phyloP scores from a whole-genome alignment of 64 coral and sea anemone genomes.

The Trachythela sp. region DNA sequence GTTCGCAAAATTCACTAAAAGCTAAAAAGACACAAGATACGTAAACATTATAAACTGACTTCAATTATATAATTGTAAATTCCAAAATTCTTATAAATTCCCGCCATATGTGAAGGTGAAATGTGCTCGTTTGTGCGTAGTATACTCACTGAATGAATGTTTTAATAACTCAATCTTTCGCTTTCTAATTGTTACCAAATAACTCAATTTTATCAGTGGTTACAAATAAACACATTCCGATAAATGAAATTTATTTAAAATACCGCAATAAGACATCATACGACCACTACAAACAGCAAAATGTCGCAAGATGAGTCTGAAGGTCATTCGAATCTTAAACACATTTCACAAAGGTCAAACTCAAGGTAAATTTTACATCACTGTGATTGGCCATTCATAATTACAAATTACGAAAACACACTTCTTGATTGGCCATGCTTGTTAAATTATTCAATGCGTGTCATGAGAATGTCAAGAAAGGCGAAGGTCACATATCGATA shows the following conservation, averaged over 20 bases:
- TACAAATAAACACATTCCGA: neutral
- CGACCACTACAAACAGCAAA: neutral
- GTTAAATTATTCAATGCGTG: neutral
- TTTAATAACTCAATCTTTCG: neutral
- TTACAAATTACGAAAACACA: neutral
- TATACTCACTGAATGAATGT: neutral
- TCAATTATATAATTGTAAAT: neutral
- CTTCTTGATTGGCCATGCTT: neutral
- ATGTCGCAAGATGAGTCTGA: neutral
- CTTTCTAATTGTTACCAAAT: neutral
- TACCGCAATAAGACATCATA: neutral
- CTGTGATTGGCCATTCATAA: neutral
- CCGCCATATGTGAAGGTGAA: neutral
- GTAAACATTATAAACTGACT: neutral
- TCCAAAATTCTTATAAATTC: neutral
- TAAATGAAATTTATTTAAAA: neutral
- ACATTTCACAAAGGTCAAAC: neutral
- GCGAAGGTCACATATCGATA: neutral
- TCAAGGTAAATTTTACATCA: neutral
- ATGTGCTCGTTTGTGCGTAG: neutral
- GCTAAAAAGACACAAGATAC: neutral
- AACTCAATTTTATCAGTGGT: neutral
- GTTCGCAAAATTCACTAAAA: neutral
- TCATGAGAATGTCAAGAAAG: neutral
- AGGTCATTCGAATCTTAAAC: neutral